Conservation (phyloP, 2,888 invertebrate species). For the Rhamnusium bicolor region DNA sequence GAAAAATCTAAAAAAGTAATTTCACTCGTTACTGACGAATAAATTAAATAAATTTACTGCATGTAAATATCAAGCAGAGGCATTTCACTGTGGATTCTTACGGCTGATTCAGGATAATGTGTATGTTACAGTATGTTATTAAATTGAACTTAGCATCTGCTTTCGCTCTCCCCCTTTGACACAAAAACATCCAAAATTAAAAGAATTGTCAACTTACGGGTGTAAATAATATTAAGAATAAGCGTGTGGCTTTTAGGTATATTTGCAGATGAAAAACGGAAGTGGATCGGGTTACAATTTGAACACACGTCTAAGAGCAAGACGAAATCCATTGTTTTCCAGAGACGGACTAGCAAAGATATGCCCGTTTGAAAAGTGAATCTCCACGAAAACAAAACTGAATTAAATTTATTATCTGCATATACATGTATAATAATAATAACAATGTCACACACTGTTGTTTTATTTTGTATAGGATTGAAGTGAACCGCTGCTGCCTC, state of each 20-base stretch:
- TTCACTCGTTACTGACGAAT: background rate
- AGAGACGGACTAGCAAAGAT: background rate
- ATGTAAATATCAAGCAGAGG: background rate
- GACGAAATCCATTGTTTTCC: background rate
- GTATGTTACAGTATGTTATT: slow-evolving; percentile 42
- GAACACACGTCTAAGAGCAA: slow-evolving; percentile 38
- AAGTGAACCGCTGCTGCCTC: too few relatives aligned
- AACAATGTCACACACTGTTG: too few relatives aligned
- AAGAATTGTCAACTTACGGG: slow-evolving; percentile 42
- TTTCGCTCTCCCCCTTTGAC: slow-evolving; percentile 36
- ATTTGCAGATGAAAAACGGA: slow-evolving; percentile 47
- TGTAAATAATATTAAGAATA: slow-evolving; percentile 36
- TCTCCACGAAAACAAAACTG: too few relatives aligned
- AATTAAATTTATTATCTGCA: too few relatives aligned
- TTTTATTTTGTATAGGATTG: too few relatives aligned
- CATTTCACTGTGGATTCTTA: background rate
- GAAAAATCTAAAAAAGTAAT: background rate
- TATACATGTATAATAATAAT: too few relatives aligned
- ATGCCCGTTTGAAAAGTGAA: too few relatives aligned
- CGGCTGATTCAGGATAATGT: slow-evolving; percentile 3
- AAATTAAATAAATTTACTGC: background rate
- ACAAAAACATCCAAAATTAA: slow-evolving; percentile 37
- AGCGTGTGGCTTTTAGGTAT: slow-evolving; percentile 43
- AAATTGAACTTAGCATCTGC: slow-evolving; percentile 44
- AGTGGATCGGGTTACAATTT: slow-evolving; percentile 45